A percentile compares a stretch with the other conserved stretches of the same genome.
Evolutionary conservation across 2,797 vertebrate species (phyloP).

Genomic region (Pipistrellus nathusii): DNA sequence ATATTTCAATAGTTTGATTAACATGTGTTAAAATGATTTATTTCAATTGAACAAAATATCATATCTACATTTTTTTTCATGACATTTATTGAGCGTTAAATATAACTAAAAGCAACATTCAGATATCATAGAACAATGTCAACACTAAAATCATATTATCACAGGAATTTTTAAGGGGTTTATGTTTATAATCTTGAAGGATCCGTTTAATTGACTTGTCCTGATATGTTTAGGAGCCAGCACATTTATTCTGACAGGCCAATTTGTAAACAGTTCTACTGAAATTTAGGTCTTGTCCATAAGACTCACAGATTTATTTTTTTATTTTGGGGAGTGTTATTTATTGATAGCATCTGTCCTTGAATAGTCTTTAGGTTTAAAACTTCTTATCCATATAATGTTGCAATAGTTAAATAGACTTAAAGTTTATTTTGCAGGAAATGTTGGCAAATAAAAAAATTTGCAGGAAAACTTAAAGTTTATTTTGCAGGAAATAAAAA

Average conservation of each 20-base stretch:
- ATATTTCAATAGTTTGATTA: background rate
- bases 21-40: background rate
- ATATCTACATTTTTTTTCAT: background rate
- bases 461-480: constrained; percentile 32
- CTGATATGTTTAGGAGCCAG: background rate
- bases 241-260: background rate
- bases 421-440: background rate
- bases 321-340: background rate
- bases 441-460: no score
- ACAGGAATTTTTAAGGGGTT: background rate
- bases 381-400: constrained; percentile 3
- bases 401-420: constrained; percentile 28
- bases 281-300: background rate
- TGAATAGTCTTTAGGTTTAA: constrained; percentile 43
- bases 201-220: background rate
- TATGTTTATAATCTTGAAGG: background rate
- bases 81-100: background rate
- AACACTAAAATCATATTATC: background rate
- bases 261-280: background rate
- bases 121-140: background rate
- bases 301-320: background rate
- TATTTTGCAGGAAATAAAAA: background rate
- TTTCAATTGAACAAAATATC: background rate
- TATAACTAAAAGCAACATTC: background rate
- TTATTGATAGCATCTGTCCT: constrained; percentile 39